Conservation (phyloP, 2,113 vertebrate genomes). For the Phaethornis superciliosus region DNA sequence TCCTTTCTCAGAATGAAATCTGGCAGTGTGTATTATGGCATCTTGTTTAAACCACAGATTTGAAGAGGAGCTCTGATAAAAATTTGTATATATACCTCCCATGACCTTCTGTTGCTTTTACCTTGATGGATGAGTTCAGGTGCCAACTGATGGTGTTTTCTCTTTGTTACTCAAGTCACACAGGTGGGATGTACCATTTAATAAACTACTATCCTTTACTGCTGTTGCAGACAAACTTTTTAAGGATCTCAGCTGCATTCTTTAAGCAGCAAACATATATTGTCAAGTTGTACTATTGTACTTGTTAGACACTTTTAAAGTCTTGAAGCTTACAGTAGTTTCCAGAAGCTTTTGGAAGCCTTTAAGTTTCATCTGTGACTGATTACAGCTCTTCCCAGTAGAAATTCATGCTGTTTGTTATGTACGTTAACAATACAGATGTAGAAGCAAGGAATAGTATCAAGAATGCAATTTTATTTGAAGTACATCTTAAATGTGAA, state of each 20-base stretch:
- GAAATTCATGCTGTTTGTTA: neutral
- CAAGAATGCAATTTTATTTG: neutral
- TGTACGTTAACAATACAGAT: neutral
- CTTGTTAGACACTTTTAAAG: neutral
- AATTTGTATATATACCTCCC: fast-evolving
- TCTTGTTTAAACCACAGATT: neutral
- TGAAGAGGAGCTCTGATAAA: neutral
- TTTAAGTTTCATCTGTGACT: neutral
- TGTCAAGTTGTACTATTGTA: neutral
- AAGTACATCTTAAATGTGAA: slow-evolving; percentile 6
- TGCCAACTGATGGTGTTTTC: neutral
- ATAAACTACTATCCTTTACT: neutral
- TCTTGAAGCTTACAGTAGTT: neutral
- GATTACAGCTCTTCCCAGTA: neutral
- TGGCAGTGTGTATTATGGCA: neutral
- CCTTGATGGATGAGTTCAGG: neutral
- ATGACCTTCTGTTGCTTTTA: neutral
- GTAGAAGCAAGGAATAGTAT: neutral
- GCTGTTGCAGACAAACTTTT: neutral
- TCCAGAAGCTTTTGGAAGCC: neutral
- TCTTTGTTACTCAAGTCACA: neutral
- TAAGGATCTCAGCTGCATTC: neutral
- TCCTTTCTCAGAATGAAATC: neutral
- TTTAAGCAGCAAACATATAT: neutral
- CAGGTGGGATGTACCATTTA: neutral